These are phyloP conservation scores for Listronotus bonariensis DNA, from an alignment of 1,140 invertebrate species.

Conservation along the genomic window DNA sequence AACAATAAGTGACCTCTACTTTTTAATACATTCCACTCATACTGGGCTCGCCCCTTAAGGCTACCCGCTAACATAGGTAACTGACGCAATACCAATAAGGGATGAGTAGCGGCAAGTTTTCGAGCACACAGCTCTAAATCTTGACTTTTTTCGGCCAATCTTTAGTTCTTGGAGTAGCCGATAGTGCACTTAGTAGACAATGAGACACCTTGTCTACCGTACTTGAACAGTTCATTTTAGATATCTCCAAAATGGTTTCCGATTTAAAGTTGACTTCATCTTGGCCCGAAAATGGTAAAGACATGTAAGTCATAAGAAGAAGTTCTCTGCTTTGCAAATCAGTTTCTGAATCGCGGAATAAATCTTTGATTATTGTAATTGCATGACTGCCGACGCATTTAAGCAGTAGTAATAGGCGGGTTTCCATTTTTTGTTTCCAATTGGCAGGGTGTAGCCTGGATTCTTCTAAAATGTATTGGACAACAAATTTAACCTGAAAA, in stretches of 20 bases:
- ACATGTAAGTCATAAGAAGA: constrained; percentile 66
- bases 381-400: constrained; percentile 63
- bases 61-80: constrained; percentile 82
- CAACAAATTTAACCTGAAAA: constrained; percentile 31
- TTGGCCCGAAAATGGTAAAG: constrained; percentile 55
- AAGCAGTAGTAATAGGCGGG: constrained; percentile 70
- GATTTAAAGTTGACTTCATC: constrained; percentile 36
- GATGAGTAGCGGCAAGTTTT: constrained; percentile 85
- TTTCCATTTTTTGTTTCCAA: constrained; percentile 62
- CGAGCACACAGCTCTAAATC: constrained; percentile 78
- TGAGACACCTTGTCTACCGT: constrained; percentile 81
- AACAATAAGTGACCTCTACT: constrained; percentile 76
- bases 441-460: constrained; percentile 57
- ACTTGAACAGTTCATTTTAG: constrained; percentile 55
- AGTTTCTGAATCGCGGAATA: constrained; percentile 34
- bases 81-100: constrained; percentile 81
- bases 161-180: constrained; percentile 67
- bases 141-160: constrained; percentile 71
- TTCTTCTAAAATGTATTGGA: constrained; percentile 78
- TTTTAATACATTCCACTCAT: constrained; percentile 73
- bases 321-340: constrained; percentile 51
- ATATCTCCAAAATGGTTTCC: constrained; percentile 32
- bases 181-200: constrained; percentile 75
- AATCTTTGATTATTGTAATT: constrained; percentile 31
- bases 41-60: constrained; percentile 78